Percentiles rank a stretch among this genome's conserved stretches.
These are phyloP conservation scores for Rhea pennata DNA, from an alignment of 2,113 vertebrate genomes.

Conservation along the genomic window DNA sequence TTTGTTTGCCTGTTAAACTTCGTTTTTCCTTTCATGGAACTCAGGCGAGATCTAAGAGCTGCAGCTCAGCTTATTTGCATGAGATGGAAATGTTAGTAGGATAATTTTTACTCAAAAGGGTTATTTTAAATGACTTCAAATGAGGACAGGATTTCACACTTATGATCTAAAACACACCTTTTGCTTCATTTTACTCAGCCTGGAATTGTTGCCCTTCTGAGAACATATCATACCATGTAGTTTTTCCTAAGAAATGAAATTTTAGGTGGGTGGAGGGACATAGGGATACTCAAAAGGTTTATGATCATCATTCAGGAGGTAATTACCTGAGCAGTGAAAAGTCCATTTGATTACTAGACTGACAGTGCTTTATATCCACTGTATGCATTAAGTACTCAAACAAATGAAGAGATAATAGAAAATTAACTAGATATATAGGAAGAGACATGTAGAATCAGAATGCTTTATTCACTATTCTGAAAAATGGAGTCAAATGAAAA, in stretches of 20 bases:
- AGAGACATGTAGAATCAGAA: not conserved
- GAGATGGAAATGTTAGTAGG: not conserved
- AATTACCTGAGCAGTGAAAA: slow-evolving; percentile 18
- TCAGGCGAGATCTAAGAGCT: slow-evolving; percentile 11
- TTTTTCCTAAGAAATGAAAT: not conserved
- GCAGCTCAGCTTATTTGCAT: not conserved
- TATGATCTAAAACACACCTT: not conserved
- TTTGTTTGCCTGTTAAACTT: not conserved
- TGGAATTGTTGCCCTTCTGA: not conserved
- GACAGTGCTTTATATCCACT: not conserved
- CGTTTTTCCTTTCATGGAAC: not conserved
- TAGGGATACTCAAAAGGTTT: not conserved
- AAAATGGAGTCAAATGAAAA: not conserved
- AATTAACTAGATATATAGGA: not conserved
- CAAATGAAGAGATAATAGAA: not conserved
- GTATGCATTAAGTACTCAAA: not conserved
- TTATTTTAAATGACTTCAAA: not conserved
- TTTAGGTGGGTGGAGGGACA: not conserved
- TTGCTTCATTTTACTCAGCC: not conserved
- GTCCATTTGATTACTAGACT: slow-evolving; percentile 14
- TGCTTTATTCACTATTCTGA: not conserved
- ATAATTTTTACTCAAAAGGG: not conserved
- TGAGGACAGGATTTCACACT: not conserved
- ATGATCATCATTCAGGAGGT: not conserved
- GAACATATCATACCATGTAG: not conserved